Evolutionary conservation across 2,888 invertebrate genomes (phyloP), one percentile per base, ranked within the genome.

Genomic region (Parnassius orleans): DNA sequence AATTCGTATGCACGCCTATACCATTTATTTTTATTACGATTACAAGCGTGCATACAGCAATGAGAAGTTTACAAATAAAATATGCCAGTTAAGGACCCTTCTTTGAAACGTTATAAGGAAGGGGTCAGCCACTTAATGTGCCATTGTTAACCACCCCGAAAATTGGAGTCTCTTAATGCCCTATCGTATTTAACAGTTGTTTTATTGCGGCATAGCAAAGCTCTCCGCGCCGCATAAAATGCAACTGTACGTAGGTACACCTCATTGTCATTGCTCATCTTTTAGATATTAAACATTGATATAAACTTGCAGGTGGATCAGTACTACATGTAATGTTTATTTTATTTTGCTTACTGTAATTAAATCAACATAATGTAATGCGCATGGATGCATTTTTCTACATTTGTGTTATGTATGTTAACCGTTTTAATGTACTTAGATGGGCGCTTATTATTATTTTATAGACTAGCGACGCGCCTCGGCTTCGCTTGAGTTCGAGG

Each of bases 101-200:
- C 58, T 55, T 59, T 14, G 24, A 55, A 56, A 55, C 41, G 33
- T 64, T 59, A 63, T 67, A 59, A 50, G 53, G 57, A 68, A 64
- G 67, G 63, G 65, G 54, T 66, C 65, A 57, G 63, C 65, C 62
- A 66, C 68, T 68, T 71, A 70, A 69, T 72, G 72, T 69, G 72
- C 71, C 63, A 72, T 72, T 72, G 71, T 71, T 73, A 74, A 68
- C 68, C 72, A 66, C 73, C 70, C 69, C 74, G 76, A 79, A 80
- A 84, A 80, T 78, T 80, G 73, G 74, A 72, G 73, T 79, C 72
- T 69, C 75, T 77, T 78, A 74, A 79, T 85, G 85, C 86, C 84
- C 86, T 87, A 83, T 87, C 84, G 80, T 83, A 81, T 80, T 83
- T 80, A 71, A 79, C 80, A 80, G 79, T 80, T 70, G 73, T 76